Conservation (phyloP, 2,797 vertebrate species). For the Sebastiscus albofasciatus region DNA sequence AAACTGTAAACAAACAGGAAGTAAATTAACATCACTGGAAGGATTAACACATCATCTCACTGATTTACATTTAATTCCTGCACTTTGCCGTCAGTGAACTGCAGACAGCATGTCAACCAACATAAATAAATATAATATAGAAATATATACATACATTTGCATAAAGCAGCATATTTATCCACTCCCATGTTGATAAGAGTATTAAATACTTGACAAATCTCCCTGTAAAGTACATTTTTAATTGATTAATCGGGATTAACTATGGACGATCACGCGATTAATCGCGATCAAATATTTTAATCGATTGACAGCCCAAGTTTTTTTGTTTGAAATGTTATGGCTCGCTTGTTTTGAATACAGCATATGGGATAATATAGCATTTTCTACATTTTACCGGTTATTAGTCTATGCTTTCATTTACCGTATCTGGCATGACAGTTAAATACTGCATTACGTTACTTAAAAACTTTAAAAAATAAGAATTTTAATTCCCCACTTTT, state of each 20-base stretch:
- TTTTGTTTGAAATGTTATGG: neutral
- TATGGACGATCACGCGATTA: too few relatives aligned
- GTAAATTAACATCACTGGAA: rapidly evolving
- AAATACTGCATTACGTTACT: neutral
- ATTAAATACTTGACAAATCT: too few relatives aligned
- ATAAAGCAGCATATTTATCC: too few relatives aligned
- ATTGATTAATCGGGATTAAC: too few relatives aligned
- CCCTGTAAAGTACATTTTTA: too few relatives aligned
- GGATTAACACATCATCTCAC: neutral
- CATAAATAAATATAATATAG: too few relatives aligned
- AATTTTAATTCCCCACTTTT: neutral
- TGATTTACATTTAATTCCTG: neutral
- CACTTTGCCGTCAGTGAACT: neutral
- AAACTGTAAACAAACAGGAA: slow-evolving; percentile 80
- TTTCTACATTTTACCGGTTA: neutral
- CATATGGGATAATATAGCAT: neutral
- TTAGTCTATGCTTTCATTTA: neutral
- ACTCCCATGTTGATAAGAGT: too few relatives aligned
- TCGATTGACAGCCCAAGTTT: too few relatives aligned
- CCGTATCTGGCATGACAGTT: neutral
- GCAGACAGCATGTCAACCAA: too few relatives aligned
- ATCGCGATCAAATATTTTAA: too few relatives aligned
- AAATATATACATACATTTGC: too few relatives aligned
- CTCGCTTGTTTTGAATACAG: neutral
- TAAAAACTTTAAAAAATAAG: neutral